Evolutionary conservation across 1,140 invertebrate genomes (phyloP), one percentile per base, ranked within the genome.

Genomic region (Chironomus striatipennis): DNA sequence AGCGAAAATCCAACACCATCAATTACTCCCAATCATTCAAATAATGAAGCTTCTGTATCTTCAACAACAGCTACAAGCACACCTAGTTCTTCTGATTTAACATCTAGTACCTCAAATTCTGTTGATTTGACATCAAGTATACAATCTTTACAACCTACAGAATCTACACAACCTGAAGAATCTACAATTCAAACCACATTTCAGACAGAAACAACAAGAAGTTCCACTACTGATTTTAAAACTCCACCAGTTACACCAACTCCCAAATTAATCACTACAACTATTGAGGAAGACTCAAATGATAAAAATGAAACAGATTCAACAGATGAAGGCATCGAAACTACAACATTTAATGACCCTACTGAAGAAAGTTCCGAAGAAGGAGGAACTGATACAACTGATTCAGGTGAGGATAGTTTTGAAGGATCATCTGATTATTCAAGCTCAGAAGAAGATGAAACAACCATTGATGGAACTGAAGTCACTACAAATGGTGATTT

Each of bases 1-100:
- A 76, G 78, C 8, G 6, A 17, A 34, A 2, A 2, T 15, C n/a
- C n/a, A 65, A 57, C 42, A 57, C 7, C 70, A 64, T 10, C 64
- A 47, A 12, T 17, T 12, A 72, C 17, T 2, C 17, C 70, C 3
- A 43, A 72, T 9, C 43, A 8, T 3, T 47, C 43, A 47, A 47
- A 2, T 47, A 3, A 9, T 47, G 7, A 47, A 47, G 7, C 8
- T 8, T 47, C 43, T 47, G 9, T 1, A 10, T 1, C 43, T 47
- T 47, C 43, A 2, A 47, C 43, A 47, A 57, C 47, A 57, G n/a
- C 47, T n/a, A 12, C 1, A 9, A 12, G 9, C 15, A 47, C 43
- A 12, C 9, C 43, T 47, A 47, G 9, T 2, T 12, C 42, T 43
- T 43, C 42, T 7, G 42, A 7, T 7, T 43, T 43, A 7, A 7